Conservation (phyloP, 2,113 vertebrate species). For the Morone saxatilis region DNA sequence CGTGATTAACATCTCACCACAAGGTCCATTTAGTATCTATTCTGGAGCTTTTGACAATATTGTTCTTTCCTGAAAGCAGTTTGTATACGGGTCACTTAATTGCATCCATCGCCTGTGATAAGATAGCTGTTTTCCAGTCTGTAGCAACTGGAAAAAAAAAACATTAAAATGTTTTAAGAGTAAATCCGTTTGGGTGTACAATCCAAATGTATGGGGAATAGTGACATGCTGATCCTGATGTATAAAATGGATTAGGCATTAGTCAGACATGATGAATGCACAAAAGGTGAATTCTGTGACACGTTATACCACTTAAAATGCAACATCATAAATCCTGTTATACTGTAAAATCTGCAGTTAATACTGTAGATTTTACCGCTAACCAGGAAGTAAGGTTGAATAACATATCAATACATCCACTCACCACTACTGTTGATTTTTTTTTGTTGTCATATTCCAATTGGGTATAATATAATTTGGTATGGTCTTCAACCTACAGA, state of each 20-base stretch:
- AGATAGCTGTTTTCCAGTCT: neutral
- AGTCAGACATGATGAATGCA: neutral
- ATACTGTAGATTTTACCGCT: neutral
- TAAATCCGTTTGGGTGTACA: neutral
- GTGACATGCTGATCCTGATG: neutral
- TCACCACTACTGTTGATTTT: neutral
- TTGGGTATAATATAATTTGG: neutral
- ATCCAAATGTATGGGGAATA: neutral
- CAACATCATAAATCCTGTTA: neutral
- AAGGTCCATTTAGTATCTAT: too few species aligned
- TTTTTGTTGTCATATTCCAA: neutral
- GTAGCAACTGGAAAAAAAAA: too few species aligned
- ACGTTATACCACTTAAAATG: neutral
- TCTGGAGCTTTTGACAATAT: too few species aligned
- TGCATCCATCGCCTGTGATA: neutral
- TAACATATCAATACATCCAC: neutral
- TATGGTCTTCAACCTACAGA: constrained; percentile 29
- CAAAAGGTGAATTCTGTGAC: too few species aligned
- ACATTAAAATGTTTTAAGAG: neutral
- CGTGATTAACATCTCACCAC: too few species aligned
- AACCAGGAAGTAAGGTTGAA: neutral
- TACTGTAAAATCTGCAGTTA: neutral
- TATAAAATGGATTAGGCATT: neutral
- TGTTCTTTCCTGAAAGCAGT: too few species aligned
- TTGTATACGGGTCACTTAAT: neutral